Percentiles rank a stretch among this genome's conserved stretches.
phyloP scores from a whole-genome alignment of 1,140 invertebrate genomes.

The Leptinotarsa lineolata region DNA sequence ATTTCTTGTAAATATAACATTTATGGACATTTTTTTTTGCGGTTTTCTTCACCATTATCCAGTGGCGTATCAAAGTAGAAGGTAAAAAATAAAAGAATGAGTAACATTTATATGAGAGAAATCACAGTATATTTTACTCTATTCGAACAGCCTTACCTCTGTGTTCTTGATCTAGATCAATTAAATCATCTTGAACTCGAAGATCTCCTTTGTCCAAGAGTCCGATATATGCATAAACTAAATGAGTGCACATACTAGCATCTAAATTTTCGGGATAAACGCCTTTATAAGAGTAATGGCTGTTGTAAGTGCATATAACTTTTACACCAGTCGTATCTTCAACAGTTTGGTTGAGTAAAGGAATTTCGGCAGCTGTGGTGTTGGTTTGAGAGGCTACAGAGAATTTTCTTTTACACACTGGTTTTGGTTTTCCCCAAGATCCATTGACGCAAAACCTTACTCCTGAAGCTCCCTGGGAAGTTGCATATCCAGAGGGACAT shows the following conservation, averaged over 20 bases:
- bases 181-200: slow-evolving; percentile 10
- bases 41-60: no score
- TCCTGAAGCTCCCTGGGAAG: neutral
- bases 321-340: slow-evolving; percentile 1
- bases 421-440: neutral
- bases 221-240: slow-evolving; percentile 15
- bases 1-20: no score
- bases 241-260: slow-evolving; percentile 1
- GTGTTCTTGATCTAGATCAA: neutral
- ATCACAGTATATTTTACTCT: no score
- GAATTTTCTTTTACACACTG: neutral
- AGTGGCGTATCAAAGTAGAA: no score
- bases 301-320: slow-evolving; percentile 18
- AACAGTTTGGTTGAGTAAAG: neutral
- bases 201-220: slow-evolving; percentile 19
- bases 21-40: no score
- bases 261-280: slow-evolving; percentile 16
- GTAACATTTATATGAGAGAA: no score
- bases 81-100: no score
- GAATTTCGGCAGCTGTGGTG: neutral
- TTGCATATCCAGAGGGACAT: neutral
- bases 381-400: no score
- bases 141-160: neutral
- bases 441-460: slow-evolving; percentile 10
- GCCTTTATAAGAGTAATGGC: neutral